Percentiles rank a stretch among this genome's conserved stretches.
Evolutionary conservation across 2,797 vertebrate species (phyloP).

Genomic region (Periophthalmus magnuspinnatus): DNA sequence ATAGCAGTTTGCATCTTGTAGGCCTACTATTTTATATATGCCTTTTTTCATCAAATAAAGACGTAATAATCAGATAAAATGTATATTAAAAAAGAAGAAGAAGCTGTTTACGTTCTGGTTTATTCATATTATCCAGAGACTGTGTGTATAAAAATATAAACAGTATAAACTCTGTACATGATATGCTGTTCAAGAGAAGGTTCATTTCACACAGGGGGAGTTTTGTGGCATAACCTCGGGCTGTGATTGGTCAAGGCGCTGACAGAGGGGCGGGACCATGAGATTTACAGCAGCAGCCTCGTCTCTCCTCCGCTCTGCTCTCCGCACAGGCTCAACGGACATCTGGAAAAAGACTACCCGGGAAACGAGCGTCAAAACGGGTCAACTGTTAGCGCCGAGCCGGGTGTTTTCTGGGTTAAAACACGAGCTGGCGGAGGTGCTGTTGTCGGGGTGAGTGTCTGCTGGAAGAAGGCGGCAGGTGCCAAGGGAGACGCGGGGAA

Average conservation of each 20-base stretch:
- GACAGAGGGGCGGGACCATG: slow-evolving; percentile 42
- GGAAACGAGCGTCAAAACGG: slow-evolving; percentile 17
- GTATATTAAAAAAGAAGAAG: no score
- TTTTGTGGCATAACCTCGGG: neutral
- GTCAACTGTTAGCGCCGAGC: neutral
- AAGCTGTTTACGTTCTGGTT: no score
- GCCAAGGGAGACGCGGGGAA: neutral
- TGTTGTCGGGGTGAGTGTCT: slow-evolving; percentile 5
- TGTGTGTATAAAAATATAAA: no score
- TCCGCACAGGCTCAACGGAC: slow-evolving; percentile 59
- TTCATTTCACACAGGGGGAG: no score
- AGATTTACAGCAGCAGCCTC: slow-evolving; percentile 45
- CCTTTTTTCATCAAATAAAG: no score
- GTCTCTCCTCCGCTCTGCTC: slow-evolving; percentile 12
- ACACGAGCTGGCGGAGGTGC: slow-evolving; percentile 4
- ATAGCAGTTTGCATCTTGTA: no score
- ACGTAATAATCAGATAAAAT: no score
- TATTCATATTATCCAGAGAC: no score
- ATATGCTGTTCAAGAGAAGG: no score
- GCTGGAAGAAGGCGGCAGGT: neutral
- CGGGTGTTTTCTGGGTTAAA: neutral
- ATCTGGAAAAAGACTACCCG: slow-evolving; percentile 55
- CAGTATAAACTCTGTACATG: no score
- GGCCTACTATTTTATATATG: no score
- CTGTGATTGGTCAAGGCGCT: slow-evolving; percentile 37